Percentiles rank a stretch among this genome's conserved stretches.
Conservation (phyloP, 2,797 vertebrate genomes). For the Hyperoplus immaculatus region DNA sequence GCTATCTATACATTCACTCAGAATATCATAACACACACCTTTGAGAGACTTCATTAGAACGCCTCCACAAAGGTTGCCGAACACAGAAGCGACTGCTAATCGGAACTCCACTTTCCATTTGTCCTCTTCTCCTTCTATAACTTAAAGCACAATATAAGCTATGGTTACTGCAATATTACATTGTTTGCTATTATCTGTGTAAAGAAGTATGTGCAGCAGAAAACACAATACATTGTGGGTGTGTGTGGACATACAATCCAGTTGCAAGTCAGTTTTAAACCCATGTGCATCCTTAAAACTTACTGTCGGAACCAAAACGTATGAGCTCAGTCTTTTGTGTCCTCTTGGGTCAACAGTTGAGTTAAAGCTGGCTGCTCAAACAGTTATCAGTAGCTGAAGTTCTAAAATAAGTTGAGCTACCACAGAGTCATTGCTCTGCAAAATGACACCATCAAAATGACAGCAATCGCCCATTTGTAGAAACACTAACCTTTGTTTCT, state of each 20-base stretch:
- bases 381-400: not conserved
- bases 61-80: not conserved
- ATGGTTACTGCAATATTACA: not conserved
- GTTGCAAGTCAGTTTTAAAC: not conserved
- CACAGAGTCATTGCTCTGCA: no score
- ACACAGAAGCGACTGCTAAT: not conserved
- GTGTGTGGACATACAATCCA: not conserved
- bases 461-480: not conserved
- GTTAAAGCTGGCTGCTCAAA: not conserved
- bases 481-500: not conserved
- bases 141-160: not conserved
- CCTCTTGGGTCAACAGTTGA: not conserved
- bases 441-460: not conserved
- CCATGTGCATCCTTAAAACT: not conserved
- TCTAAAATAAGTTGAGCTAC: no score
- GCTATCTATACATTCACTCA: not conserved
- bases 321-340: not conserved
- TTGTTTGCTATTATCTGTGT: not conserved
- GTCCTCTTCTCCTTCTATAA: not conserved
- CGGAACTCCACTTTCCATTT: not conserved
- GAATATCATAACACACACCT: not conserved
- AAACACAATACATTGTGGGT: not conserved
- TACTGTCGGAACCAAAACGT: not conserved
- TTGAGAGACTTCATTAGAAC: not conserved
- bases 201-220: not conserved